Percentiles rank a stretch among this genome's conserved stretches.
phyloP scores from a whole-genome alignment of 2,113 vertebrate species.

The Neolamprologus hecqui region DNA sequence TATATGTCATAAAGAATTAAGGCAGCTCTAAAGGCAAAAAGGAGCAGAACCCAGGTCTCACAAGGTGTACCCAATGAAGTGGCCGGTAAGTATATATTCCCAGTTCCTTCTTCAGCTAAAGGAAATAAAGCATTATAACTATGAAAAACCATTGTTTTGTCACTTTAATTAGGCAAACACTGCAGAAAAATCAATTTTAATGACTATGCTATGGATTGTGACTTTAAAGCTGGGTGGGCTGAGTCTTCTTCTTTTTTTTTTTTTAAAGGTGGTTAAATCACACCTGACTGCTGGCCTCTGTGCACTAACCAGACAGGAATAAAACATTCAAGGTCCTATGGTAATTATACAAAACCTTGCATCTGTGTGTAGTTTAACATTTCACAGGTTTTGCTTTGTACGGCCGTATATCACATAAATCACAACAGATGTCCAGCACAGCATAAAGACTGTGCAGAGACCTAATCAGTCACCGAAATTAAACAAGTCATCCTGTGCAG shows the following conservation, averaged over 20 bases:
- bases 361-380: background rate
- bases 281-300: background rate
- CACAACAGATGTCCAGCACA: conserved; percentile 32
- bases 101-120: background rate
- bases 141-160: background rate
- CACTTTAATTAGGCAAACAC: background rate
- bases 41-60: background rate
- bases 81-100: accelerated
- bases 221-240: background rate
- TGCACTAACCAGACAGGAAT: background rate
- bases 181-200: background rate
- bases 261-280: background rate
- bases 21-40: background rate
- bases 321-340: background rate
- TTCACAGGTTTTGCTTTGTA: background rate
- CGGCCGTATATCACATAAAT: background rate
- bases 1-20: background rate
- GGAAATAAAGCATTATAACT: background rate
- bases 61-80: background rate
- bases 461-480: background rate
- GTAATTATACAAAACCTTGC: background rate
- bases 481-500: conserved; percentile 11
- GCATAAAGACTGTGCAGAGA: background rate
- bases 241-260: background rate
- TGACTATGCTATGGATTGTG: background rate